Conservation (phyloP, 1,140 invertebrate genomes). For the Tetramorium parvispinum region DNA sequence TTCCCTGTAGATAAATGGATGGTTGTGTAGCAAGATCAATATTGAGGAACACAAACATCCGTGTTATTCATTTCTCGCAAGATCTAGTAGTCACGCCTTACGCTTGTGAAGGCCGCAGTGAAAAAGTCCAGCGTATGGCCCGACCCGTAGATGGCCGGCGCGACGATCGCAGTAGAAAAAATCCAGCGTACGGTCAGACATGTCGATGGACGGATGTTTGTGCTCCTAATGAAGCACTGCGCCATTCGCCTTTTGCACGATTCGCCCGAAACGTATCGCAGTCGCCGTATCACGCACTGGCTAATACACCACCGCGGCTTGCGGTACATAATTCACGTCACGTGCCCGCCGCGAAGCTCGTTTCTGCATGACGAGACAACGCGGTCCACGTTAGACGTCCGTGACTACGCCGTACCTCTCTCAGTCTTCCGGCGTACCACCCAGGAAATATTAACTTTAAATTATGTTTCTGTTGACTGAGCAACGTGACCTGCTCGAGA, state of each 20-base stretch:
- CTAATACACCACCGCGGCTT: slow-evolving; percentile 16
- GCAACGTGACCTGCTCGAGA: slow-evolving; percentile 43
- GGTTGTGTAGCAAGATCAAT: not conserved
- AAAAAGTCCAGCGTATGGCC: not conserved
- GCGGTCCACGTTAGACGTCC: slow-evolving; percentile 62
- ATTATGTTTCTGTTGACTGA: slow-evolving; percentile 59
- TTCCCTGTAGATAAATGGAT: not conserved
- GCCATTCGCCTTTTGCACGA: not conserved
- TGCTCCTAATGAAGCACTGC: not conserved
- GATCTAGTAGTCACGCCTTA: not conserved
- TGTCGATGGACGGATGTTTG: not conserved
- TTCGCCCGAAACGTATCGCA: not conserved
- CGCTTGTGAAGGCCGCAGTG: not conserved
- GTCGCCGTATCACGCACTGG: slow-evolving; percentile 7
- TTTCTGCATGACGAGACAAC: slow-evolving; percentile 39
- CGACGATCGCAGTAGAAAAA: not conserved
- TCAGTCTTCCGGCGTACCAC: not conserved
- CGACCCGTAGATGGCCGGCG: not conserved
- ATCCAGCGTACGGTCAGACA: not conserved
- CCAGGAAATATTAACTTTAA: slow-evolving; percentile 65
- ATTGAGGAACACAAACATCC: slow-evolving; percentile 2
- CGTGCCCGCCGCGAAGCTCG: slow-evolving; percentile 32
- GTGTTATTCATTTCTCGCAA: not conserved
- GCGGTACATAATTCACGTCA: slow-evolving; percentile 35
- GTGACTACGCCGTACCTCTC: slow-evolving; percentile 14